Evolutionary conservation across 2,888 invertebrate species (phyloP), one percentile per base, ranked within the genome.

Genomic region (Drosophila subquinaria): DNA sequence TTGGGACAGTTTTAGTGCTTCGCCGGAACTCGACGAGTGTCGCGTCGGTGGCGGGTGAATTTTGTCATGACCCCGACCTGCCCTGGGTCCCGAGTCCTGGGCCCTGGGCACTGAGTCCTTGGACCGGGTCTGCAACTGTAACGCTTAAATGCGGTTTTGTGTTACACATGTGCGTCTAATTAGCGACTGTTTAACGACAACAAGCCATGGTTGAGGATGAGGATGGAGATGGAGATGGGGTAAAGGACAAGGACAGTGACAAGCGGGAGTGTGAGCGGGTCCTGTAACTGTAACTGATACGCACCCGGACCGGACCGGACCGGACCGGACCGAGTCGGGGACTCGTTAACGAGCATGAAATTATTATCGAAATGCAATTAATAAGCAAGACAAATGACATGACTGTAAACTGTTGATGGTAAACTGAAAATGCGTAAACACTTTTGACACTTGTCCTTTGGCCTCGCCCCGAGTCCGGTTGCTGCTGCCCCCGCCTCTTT

Each of bases 111-210:
- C 51, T 51, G 52, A 20, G 47, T 67, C 30, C 45, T 56, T 35
- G 35, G 55, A 17, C 47, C 62, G 47, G 68, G 60, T 48, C 74
- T 64, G 73, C 68, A 61, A 67, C 64, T 59, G 81, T 61, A 69
- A 67, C 72, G 80, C 65, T 88, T 89, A 83, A 88, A 88, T 86
- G 90, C 76, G 91, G 90, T 91, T 90, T 91, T 88, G 78, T 81
- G 83, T 91, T 91, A 90, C 90, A 91, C 91, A 90, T 89, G 83
- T 90, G 91, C 82, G 88, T 79, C 90, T 90, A 90, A 90, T 90
- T 90, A 90, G 90, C 90, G 88, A 81, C 90, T 90, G 84, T 88
- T 90, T 82, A 84, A 79, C 74, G 80, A 76, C 76, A 74, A 69
- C 71, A 76, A 73, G 73, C 8, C n/a, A 48, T 30, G 55, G 13